Evolutionary conservation across 2,888 invertebrate species (phyloP), one percentile per base, ranked within the genome.

Genomic region (Microctonus brassicae): DNA sequence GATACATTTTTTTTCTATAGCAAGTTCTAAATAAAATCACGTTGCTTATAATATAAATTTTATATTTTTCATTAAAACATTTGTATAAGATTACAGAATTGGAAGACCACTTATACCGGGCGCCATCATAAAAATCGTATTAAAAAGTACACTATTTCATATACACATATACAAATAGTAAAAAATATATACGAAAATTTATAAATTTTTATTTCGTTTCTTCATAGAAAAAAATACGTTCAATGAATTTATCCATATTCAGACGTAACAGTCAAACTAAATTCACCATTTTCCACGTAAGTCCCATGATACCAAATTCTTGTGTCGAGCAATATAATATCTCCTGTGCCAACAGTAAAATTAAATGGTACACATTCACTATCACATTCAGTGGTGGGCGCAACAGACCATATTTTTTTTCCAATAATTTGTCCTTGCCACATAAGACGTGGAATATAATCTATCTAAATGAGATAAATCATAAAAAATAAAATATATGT

Each of bases 361-460:
- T 92, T 90, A 80, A 96, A 91, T 55, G 91, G 89, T 73, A 91
- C 88, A 85, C 97, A 97, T 69, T 92, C 85, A 82, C 91, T 86
- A 86, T 96, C 95, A 89, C 96, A 96, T 88, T 97, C 97, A 0
- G 96, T 95, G 0, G 95, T 94, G 0, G 97, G 97, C 13, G 93
- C 92, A 39, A 97, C 88, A 22, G 90, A 89, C 97, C 97, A 97
- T 11, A 91, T 93, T 89, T 97, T 97, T 79, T 91, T 92, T 0
- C 97, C 97, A 78, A 91, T 90, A 17, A 97, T 90, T 88, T 97
- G 97, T 2, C 96, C 97, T 88, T 97, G 97, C 97, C 97, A 97
- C 91, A 97, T 96, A 34, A 97, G 90, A 73, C 97, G 91, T 78
- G 94, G 93, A 78, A 97, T 97, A 84, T 95, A 96, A 88, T 97